phyloP scores from a whole-genome alignment of 2,113 vertebrate species.

The Hepsetus odoe region DNA sequence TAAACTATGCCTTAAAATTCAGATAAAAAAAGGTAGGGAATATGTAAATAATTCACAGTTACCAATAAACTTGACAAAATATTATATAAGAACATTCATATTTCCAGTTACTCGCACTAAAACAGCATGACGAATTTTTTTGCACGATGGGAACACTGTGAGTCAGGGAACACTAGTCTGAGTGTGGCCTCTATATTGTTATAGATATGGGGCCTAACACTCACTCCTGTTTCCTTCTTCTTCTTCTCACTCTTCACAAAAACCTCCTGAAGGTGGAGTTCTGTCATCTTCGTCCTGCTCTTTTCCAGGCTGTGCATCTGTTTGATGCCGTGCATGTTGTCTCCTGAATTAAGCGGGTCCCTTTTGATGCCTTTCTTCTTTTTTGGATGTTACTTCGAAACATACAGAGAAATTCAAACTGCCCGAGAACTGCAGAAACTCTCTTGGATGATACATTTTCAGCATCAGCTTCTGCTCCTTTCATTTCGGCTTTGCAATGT shows the following conservation, averaged over 20 bases:
- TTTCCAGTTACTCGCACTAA: too few relatives aligned
- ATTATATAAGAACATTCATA: too few relatives aligned
- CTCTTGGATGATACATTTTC: not conserved
- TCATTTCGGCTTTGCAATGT: constrained; percentile 12
- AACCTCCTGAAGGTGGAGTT: not conserved
- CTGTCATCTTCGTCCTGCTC: not conserved
- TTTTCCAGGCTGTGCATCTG: not conserved
- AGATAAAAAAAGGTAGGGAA: too few relatives aligned
- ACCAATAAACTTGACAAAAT: too few relatives aligned
- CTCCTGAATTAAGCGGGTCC: not conserved
- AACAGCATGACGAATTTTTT: too few relatives aligned
- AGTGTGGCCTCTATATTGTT: not conserved
- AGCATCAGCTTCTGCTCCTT: not conserved
- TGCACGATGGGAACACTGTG: not conserved
- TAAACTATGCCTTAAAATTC: too few relatives aligned
- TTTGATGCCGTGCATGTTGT: not conserved
- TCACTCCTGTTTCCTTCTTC: not conserved
- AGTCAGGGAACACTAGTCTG: not conserved
- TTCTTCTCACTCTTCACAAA: not conserved
- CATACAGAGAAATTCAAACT: too few relatives aligned
- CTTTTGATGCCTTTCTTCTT: not conserved
- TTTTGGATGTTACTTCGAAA: not conserved
- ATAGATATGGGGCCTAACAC: not conserved
- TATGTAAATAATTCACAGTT: too few relatives aligned
- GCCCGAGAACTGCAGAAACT: not conserved